Evolutionary conservation across 2,113 vertebrate genomes (phyloP).

Genomic region (Henicopernis longicauda): DNA sequence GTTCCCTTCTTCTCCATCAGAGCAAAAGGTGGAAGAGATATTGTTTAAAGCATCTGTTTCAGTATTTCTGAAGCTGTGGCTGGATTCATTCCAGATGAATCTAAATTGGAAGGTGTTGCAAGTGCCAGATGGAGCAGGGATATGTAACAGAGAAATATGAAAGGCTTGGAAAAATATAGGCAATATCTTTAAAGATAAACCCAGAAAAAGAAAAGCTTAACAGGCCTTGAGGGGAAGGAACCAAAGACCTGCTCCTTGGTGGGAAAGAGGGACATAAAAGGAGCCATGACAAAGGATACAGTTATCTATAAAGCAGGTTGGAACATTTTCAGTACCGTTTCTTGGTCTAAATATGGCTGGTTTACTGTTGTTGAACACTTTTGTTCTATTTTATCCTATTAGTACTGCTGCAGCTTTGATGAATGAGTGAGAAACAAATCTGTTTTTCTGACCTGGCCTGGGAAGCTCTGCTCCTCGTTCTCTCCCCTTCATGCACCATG

Average conservation of each 20-base stretch:
- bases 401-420: not conserved
- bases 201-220: not conserved
- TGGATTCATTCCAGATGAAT: slow-evolving; percentile 34
- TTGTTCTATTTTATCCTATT: not conserved
- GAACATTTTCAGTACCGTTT: accelerated
- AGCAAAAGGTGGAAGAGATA: slow-evolving; percentile 28
- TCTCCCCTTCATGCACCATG: not conserved
- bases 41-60: slow-evolving; percentile 60
- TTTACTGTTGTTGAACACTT: not conserved
- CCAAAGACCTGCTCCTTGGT: not conserved
- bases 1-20: not conserved
- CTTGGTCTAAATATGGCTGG: not conserved
- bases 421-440: not conserved
- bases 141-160: not conserved
- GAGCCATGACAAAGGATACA: not conserved
- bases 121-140: slow-evolving; percentile 56
- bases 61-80: slow-evolving; percentile 60
- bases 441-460: not conserved
- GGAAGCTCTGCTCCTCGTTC: not conserved
- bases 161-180: slow-evolving; percentile 6
- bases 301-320: not conserved
- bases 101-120: slow-evolving; percentile 50
- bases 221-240: not conserved
- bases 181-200: not conserved
- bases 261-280: not conserved